phyloP scores from a whole-genome alignment of 2,113 vertebrate species.

The Meriones unguiculatus region DNA sequence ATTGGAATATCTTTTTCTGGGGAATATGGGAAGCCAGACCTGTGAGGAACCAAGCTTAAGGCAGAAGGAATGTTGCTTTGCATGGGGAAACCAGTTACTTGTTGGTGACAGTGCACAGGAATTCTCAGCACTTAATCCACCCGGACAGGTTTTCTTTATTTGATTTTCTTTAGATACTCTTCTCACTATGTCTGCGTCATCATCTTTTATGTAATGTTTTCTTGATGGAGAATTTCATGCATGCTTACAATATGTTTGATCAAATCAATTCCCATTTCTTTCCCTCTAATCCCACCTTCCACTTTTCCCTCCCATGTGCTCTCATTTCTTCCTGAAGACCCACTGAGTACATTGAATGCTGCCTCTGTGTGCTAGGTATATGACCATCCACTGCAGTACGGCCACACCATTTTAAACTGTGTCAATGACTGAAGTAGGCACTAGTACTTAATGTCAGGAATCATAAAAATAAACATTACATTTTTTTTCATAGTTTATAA shows the following conservation, averaged over 20 bases:
- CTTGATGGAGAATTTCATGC: not conserved
- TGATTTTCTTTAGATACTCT: conserved; percentile 16
- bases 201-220: not conserved
- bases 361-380: not conserved
- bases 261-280: not conserved
- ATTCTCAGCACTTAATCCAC: not conserved
- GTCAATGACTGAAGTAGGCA: not conserved
- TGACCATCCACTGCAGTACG: not conserved
- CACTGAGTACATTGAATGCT: not conserved
- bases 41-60: not conserved
- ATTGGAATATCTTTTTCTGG: conserved; percentile 17
- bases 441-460: not conserved
- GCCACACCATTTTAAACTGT: not conserved
- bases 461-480: not conserved
- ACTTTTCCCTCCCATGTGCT: not conserved
- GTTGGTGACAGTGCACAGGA: not conserved
- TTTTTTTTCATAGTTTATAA: not conserved
- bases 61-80: not conserved
- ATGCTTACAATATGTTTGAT: not conserved
- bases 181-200: not conserved
- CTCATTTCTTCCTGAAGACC: not conserved
- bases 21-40: not conserved
- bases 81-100: not conserved
- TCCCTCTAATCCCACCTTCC: too few species aligned
- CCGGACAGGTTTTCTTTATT: not conserved